Evolutionary conservation across 2,797 vertebrate species (phyloP), one percentile per base, ranked within the genome.

Genomic region (Cryptoprocta ferox): DNA sequence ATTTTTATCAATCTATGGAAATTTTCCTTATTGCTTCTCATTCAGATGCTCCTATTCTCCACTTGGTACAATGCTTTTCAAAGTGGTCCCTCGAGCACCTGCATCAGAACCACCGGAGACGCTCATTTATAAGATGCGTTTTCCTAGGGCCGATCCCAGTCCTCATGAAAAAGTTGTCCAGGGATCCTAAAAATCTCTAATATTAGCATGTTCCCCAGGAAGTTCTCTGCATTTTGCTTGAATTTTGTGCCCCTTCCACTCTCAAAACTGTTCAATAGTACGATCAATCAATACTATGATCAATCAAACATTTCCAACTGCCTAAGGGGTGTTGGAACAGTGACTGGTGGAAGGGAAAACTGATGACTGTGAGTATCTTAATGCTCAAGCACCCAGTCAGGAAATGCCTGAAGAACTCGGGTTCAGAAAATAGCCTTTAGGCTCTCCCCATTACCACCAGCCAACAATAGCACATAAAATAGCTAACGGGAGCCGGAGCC

Each of bases 381-480:
- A 65, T 26, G 28, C 24, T 71, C 6, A 26, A 15, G 12, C 21
- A 1, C 16, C 53, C 11, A 21, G 12, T 75, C 71, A n/a, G 59
- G 42, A 68, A 68, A 16, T 2, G 13, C 26, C 71, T 12, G 19
- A 37, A 19, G 26, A 50, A 24, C 5, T 1, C 1, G 68, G 63
- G 70, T 50, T 37, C 56, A 50, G 42, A 68, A 18, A 79, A 15
- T 30, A 63, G 48, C 37, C 75, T 5, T 35, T 2, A 13, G 26
- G 37, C 71, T 2, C 0, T 15, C 30, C 8, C 19, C 42, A 70
- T 39, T 5, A 65, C 88, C 42, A 59, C 79, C 26, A n/a, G 65
- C 35, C 79, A 61, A 63, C 2, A 5, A 14, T 0, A 39, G 30
- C 18, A 21, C 0, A 2, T 32, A 35, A 32, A 32, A 63, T 0